Conservation (phyloP, 2,113 vertebrate species). For the Sus scrofa region T2T-Sscrofa CM000824.6:165066501-165067000, state of each 20-base stretch:
- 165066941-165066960: not conserved
- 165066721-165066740: not conserved
- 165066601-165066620: not conserved
- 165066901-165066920: too few relatives aligned
- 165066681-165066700: not conserved
- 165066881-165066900: too few relatives aligned
- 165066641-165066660: not conserved
- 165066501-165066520: not conserved
- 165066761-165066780: not conserved
- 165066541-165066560: not conserved
- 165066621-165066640: not conserved
- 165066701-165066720: not conserved
- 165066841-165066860: not conserved
- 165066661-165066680: too few relatives aligned
- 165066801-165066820: not conserved
- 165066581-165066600: not conserved
- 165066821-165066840: not conserved
- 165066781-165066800: not conserved
- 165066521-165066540: not conserved
- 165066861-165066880: not conserved
- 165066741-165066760: not conserved
- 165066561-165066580: not conserved
- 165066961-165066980: not conserved
- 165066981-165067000: not conserved
- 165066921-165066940: not conserved